These are phyloP conservation scores for Chaitophorus viminalis DNA, from an alignment of 2,888 invertebrate genomes.

Conservation along the genomic window DNA sequence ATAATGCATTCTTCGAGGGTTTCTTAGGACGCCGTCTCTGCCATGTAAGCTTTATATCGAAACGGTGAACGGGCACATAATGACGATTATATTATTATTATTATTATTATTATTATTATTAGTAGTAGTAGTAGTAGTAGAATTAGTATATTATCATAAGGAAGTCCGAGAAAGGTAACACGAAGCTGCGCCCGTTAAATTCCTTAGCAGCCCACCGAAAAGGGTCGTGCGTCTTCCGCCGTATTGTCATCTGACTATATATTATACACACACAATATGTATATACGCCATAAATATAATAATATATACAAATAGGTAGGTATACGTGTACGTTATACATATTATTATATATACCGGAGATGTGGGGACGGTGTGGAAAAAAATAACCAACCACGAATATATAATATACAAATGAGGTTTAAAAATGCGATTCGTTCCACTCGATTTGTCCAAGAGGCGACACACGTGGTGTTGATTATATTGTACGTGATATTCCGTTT, in stretches of 20 bases:
- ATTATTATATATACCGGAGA: no score
- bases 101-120: neutral
- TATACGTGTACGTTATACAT: no score
- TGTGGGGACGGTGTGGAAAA: neutral
- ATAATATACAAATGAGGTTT: neutral
- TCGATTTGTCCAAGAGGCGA: constrained; percentile 1
- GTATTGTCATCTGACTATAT: neutral
- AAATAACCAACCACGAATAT: neutral
- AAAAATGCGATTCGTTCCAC: constrained; percentile 35
- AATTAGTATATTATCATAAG: neutral
- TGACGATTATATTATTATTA: neutral
- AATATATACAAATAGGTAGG: neutral
- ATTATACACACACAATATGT: neutral
- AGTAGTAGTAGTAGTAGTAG: no score
- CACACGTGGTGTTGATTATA: constrained; percentile 10
- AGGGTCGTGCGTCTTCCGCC: constrained; percentile 34
- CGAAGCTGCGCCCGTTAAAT: constrained; percentile 34
- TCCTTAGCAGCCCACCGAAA: constrained; percentile 34
- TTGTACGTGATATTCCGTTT: constrained; percentile 11
- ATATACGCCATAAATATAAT: neutral
- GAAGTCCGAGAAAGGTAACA: constrained; percentile 10
- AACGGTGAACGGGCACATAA: neutral
- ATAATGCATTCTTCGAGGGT: no score
- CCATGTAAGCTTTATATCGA: neutral
- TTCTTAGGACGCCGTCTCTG: no score